phyloP scores from a whole-genome alignment of 2,888 invertebrate genomes.

The Halictus ligatus region DNA sequence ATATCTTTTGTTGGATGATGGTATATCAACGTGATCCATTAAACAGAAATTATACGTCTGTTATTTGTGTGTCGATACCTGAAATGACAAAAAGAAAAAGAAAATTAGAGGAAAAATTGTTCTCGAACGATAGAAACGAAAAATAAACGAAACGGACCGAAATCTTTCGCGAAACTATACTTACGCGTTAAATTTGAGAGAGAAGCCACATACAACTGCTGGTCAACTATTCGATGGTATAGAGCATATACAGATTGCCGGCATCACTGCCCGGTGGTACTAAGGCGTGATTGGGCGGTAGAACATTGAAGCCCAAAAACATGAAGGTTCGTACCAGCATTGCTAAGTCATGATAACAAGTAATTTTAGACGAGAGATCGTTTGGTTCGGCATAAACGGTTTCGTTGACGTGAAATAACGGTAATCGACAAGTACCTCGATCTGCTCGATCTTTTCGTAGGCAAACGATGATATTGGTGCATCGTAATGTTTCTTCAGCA shows the following conservation, averaged over 20 bases:
- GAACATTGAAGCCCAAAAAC: conserved; percentile 96
- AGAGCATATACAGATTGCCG: conserved; percentile 88
- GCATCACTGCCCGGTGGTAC: conserved; percentile 89
- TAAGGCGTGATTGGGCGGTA: conserved; percentile 92
- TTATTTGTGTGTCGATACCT: conserved; percentile 19
- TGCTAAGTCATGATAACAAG: conserved; percentile 84
- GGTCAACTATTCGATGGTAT: conserved; percentile 84
- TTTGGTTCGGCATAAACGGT: conserved; percentile 45
- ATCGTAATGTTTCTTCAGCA: conserved; percentile 96
- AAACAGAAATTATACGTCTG: conserved; percentile 9
- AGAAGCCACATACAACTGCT: conserved; percentile 63
- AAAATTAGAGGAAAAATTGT: background rate
- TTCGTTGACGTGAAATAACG: conserved; percentile 62
- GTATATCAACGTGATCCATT: background rate
- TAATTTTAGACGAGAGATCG: conserved; percentile 63
- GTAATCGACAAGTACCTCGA: conserved; percentile 86
- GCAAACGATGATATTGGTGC: conserved; percentile 92
- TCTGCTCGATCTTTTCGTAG: conserved; percentile 94
- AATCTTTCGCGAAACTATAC: conserved; percentile 63
- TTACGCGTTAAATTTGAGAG: conserved; percentile 81
- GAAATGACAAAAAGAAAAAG: conserved; percentile 17
- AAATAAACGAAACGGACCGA: background rate
- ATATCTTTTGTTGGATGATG: background rate
- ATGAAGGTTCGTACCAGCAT: conserved; percentile 97
- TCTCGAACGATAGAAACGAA: background rate